Conservation (phyloP, 2,888 invertebrate genomes). For the Buathra laborator region DNA sequence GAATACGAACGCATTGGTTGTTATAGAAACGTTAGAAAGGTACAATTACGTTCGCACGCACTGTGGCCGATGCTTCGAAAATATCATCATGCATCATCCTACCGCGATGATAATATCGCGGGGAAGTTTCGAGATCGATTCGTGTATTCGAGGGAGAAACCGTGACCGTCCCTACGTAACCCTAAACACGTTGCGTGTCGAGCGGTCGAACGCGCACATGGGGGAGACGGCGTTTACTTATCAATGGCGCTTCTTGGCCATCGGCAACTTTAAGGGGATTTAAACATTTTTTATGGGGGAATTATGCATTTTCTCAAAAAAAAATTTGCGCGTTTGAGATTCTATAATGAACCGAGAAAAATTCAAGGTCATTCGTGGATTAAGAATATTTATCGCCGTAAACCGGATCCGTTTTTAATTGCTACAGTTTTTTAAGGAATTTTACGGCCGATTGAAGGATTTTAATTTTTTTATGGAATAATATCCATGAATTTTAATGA, state of each 20-base stretch:
- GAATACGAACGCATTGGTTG: slow-evolving; percentile 54
- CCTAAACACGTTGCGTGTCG: slow-evolving; percentile 43
- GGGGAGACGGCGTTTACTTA: slow-evolving; percentile 7
- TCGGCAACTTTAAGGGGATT: not conserved
- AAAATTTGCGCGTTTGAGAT: not conserved
- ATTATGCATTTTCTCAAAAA: not conserved
- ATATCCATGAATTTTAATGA: no score
- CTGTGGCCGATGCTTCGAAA: slow-evolving; percentile 27
- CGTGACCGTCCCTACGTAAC: slow-evolving; percentile 34
- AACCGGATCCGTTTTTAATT: no score
- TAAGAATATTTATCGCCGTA: no score
- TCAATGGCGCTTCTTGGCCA: slow-evolving; percentile 29
- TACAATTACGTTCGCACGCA: slow-evolving; percentile 32
- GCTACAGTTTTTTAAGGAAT: no score
- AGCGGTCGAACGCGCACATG: slow-evolving; percentile 46
- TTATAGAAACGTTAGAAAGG: slow-evolving; percentile 41
- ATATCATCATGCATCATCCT: slow-evolving; percentile 31
- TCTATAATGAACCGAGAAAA: no score
- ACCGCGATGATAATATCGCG: slow-evolving; percentile 22
- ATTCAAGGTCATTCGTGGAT: slow-evolving; percentile 17
- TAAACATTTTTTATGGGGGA: not conserved
- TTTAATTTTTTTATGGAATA: no score
- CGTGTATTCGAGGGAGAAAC: slow-evolving; percentile 42
- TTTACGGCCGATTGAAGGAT: no score
- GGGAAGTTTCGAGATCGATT: slow-evolving; percentile 55